Percentiles rank a stretch among this genome's conserved stretches.
phyloP scores from a whole-genome alignment of 2,113 vertebrate species.

The Pseudorasbora parva region DNA sequence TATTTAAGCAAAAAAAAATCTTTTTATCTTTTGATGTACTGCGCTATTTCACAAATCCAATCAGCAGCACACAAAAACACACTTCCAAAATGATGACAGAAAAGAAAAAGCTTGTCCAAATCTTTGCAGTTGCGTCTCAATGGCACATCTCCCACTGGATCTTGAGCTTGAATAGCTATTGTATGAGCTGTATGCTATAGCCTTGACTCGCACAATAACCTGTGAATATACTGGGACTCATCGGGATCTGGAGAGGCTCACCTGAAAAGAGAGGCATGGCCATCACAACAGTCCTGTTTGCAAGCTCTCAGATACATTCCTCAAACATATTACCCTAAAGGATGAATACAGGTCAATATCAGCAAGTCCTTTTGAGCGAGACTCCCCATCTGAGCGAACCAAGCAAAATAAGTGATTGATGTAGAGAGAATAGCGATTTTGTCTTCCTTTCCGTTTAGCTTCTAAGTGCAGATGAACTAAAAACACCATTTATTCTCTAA shows the following conservation, averaged over 20 bases:
- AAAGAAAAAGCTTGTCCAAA: not conserved
- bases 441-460: not conserved
- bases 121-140: conserved; percentile 1
- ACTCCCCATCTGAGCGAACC: conserved; percentile 1
- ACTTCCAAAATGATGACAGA: not conserved
- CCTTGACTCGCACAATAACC: conserved; percentile 45
- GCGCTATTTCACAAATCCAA: not conserved
- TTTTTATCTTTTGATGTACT: not conserved
- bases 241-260: conserved; percentile 4
- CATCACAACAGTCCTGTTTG: conserved; percentile 9
- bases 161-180: conserved; percentile 31
- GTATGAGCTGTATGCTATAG: conserved; percentile 17
- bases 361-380: conserved; percentile 19
- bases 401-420: not conserved
- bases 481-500: not conserved
- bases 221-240: conserved; percentile 15
- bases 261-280: conserved; percentile 25
- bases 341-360: conserved; percentile 38
- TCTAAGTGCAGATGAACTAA: not conserved
- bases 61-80: not conserved
- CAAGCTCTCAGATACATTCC: conserved; percentile 37
- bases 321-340: conserved; percentile 20
- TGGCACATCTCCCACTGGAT: conserved; percentile 28
- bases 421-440: not conserved
- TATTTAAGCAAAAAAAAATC: no score